Conservation (phyloP, 2,888 invertebrate species). For the Falcaria lacertinaria region DNA sequence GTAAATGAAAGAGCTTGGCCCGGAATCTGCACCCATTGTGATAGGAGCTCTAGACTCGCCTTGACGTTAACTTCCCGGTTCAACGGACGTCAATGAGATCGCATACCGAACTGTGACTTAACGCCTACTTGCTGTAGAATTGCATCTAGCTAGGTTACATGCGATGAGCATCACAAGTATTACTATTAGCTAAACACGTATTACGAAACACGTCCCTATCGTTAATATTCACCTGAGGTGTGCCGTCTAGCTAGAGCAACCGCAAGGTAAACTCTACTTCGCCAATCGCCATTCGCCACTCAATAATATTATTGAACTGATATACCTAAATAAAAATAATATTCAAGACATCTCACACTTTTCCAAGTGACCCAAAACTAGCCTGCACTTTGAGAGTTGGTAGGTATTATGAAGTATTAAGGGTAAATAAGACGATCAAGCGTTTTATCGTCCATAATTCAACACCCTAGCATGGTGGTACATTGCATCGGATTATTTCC, state of each 20-base stretch:
- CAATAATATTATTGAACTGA: too few relatives aligned
- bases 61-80: slow-evolving; percentile 47
- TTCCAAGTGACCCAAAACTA: too few relatives aligned
- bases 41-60: slow-evolving; percentile 31
- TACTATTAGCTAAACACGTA: background rate
- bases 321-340: too few relatives aligned
- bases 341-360: too few relatives aligned
- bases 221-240: background rate
- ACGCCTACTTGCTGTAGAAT: slow-evolving; percentile 27
- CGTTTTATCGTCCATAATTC: too few relatives aligned
- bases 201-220: background rate
- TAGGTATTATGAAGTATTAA: too few relatives aligned
- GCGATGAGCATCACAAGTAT: slow-evolving; percentile 6
- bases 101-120: slow-evolving; percentile 41
- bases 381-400: too few relatives aligned
- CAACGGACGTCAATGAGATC: slow-evolving; percentile 54
- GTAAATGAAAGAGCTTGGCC: slow-evolving; percentile 12
- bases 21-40: slow-evolving; percentile 17
- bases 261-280: background rate
- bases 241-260: background rate
- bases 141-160: slow-evolving; percentile 28
- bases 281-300: background rate
- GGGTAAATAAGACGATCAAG: too few relatives aligned
- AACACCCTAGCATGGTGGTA: too few relatives aligned
- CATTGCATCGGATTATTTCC: too few relatives aligned